Conservation (phyloP, 1,140 invertebrate genomes). For the Magallana gigas region DNA sequence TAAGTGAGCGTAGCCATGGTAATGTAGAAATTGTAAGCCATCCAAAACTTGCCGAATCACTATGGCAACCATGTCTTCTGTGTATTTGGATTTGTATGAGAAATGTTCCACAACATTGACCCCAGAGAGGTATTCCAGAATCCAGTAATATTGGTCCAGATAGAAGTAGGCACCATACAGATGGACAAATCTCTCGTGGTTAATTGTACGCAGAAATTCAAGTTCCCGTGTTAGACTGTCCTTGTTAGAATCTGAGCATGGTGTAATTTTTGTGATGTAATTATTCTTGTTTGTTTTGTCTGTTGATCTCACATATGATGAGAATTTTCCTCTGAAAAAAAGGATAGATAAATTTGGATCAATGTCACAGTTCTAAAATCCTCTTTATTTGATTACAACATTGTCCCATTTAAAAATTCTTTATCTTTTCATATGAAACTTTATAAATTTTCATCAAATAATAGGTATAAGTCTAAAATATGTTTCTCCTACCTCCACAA, state of each 20-base stretch:
- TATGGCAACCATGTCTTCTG: conserved; percentile 92
- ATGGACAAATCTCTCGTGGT: conserved; percentile 91
- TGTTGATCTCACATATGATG: conserved; percentile 90
- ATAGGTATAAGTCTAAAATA: too few relatives aligned
- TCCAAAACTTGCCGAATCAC: conserved; percentile 86
- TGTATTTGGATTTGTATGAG: conserved; percentile 91
- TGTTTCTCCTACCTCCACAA: background rate
- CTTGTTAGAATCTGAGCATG: conserved; percentile 56
- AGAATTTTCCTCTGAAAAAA: conserved; percentile 88
- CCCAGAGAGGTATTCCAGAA: conserved; percentile 93
- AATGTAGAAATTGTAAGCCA: conserved; percentile 90
- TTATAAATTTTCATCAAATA: too few relatives aligned
- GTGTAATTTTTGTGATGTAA: conserved; percentile 64
- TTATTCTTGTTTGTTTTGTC: conserved; percentile 56
- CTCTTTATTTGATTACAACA: background rate
- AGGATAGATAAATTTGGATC: conserved; percentile 11
- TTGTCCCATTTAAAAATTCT: too few relatives aligned
- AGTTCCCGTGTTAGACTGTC: conserved; percentile 83
- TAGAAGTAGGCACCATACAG: conserved; percentile 81
- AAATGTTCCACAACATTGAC: conserved; percentile 94
- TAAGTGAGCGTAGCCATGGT: conserved; percentile 93
- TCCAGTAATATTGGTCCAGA: conserved; percentile 81
- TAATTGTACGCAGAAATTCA: conserved; percentile 87
- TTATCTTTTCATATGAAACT: too few relatives aligned
- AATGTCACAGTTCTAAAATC: background rate